Evolutionary conservation across 2,888 invertebrate species (phyloP).

Genomic region (Mythimna pallens): DNA sequence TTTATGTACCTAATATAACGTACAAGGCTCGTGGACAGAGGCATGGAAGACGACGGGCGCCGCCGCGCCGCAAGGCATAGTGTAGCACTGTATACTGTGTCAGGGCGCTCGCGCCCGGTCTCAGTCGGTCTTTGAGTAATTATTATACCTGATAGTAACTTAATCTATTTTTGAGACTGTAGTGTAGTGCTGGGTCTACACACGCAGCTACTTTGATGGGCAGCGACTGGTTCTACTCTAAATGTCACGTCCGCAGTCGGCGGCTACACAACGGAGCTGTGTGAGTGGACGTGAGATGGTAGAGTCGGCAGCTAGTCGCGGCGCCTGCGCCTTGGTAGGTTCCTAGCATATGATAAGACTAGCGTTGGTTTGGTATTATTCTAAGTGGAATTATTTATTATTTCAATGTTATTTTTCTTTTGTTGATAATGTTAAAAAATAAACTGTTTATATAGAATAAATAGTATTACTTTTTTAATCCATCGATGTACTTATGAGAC

Average conservation of each 20-base stretch:
- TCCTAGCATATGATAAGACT: constrained; percentile 16
- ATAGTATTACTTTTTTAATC: constrained; percentile 12
- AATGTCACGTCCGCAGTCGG: neutral
- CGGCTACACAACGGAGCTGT: too few species aligned
- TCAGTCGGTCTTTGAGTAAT: neutral
- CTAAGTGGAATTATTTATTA: constrained; percentile 49
- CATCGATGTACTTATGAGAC: neutral
- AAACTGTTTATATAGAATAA: constrained; percentile 26
- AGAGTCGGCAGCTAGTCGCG: too few species aligned
- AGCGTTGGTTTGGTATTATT: constrained; percentile 50
- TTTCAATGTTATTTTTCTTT: constrained; percentile 56
- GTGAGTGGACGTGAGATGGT: too few species aligned
- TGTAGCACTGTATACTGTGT: neutral
- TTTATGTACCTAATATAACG: neutral
- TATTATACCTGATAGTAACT: neutral
- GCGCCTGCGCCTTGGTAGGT: neutral
- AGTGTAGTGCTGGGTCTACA: constrained; percentile 14
- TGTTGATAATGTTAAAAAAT: constrained; percentile 58
- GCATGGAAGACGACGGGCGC: neutral
- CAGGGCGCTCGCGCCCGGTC: too few species aligned
- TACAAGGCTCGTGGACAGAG: constrained; percentile 4
- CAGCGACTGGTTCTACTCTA: neutral
- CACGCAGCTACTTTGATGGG: neutral
- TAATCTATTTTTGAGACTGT: constrained; percentile 28
- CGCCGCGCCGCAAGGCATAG: neutral